A percentile compares a stretch with the other conserved stretches of the same genome.
phyloP scores from a whole-genome alignment of 2,113 vertebrate species.

The Salvelinus sp. region DNA sequence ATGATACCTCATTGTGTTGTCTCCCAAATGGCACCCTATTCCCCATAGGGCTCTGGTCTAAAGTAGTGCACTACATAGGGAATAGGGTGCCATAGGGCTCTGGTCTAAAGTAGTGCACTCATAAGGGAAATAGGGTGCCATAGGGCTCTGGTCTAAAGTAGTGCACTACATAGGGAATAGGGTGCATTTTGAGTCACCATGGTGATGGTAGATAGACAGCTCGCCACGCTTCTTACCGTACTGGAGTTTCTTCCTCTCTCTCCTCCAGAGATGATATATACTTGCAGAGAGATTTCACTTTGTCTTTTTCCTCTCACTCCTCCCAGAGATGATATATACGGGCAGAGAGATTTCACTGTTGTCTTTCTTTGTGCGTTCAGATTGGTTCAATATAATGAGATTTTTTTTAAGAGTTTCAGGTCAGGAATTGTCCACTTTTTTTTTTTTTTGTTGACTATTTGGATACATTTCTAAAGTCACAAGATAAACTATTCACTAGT shows the following conservation, averaged over 20 bases:
- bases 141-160: background rate
- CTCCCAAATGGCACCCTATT: too few relatives aligned
- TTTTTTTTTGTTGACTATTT: background rate
- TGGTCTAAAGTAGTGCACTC: too few relatives aligned
- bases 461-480: background rate
- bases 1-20: accelerated
- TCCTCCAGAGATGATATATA: background rate
- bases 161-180: background rate
- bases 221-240: background rate
- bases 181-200: background rate
- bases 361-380: background rate
- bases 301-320: background rate
- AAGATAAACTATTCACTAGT: background rate
- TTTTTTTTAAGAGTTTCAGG: background rate
- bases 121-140: too few relatives aligned
- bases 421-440: background rate
- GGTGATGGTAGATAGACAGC: background rate
- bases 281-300: background rate
- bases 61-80: background rate
- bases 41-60: background rate
- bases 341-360: background rate
- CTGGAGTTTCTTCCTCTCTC: background rate
- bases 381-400: background rate
- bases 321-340: background rate
- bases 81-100: background rate